Percentiles rank a stretch among this genome's conserved stretches.
phyloP scores from a whole-genome alignment of 2,888 invertebrate genomes.

The Callinectes sapidus region DNA sequence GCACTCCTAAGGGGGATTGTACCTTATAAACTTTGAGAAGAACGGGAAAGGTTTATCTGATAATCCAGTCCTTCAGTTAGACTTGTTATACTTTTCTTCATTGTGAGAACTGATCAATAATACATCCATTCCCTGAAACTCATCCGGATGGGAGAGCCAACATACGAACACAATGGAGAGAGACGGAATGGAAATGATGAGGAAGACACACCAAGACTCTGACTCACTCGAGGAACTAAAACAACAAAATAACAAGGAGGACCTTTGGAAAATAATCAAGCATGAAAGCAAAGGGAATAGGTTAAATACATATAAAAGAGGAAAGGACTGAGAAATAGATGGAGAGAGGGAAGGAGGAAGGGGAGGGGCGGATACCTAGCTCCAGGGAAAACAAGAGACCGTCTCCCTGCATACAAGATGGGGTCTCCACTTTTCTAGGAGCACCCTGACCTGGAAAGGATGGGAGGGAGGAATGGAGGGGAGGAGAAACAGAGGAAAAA shows the following conservation, averaged over 20 bases:
- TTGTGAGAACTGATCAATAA: neutral
- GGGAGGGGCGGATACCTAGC: conserved; percentile 36
- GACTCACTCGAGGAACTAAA: conserved; percentile 17
- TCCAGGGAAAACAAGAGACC: conserved; percentile 47
- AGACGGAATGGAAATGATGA: neutral
- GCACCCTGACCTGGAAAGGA: conserved; percentile 42
- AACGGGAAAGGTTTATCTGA: too few species aligned
- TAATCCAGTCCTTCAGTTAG: neutral
- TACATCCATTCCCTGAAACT: neutral
- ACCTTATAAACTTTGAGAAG: too few species aligned
- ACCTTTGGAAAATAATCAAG: neutral
- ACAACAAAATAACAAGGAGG: neutral
- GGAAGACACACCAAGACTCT: neutral
- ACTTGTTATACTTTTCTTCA: neutral
- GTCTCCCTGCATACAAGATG: conserved; percentile 52
- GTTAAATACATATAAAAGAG: conserved; percentile 19
- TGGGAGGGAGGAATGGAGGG: conserved; percentile 38
- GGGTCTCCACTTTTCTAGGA: conserved; percentile 48
- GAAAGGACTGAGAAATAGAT: conserved; percentile 11
- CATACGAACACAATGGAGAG: neutral
- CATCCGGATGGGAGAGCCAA: neutral
- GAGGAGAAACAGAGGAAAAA: conserved; percentile 30
- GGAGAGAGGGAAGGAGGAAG: conserved; percentile 4
- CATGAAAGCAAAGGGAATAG: neutral
- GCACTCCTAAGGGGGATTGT: too few species aligned